Conservation (phyloP, 2,888 invertebrate genomes). For the Tethea ocularis region DNA sequence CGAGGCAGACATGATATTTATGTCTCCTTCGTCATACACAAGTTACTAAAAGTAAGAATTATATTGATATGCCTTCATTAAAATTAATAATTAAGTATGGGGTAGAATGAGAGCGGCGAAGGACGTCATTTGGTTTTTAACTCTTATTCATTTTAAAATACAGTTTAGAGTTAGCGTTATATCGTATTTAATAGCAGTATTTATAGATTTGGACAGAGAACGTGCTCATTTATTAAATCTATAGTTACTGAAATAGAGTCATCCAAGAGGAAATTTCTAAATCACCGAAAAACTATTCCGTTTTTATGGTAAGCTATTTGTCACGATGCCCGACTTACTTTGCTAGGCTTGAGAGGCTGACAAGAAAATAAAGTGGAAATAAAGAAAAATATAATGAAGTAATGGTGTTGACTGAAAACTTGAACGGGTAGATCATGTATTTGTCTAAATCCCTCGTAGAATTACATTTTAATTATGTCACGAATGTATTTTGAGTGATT, state of each 20-base stretch:
- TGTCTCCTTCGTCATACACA: slow-evolving; percentile 25
- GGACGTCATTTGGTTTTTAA: neutral
- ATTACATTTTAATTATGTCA: neutral
- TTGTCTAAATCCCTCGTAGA: neutral
- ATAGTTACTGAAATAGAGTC: slow-evolving; percentile 7
- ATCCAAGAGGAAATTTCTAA: neutral
- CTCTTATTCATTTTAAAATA: neutral
- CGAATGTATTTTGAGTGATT: neutral
- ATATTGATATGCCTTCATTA: slow-evolving; percentile 27
- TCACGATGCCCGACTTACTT: neutral
- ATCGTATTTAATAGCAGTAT: neutral
- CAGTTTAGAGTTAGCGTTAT: neutral
- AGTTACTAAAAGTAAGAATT: slow-evolving; percentile 26
- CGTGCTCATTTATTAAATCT: neutral
- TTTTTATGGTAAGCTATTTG: slow-evolving; percentile 4
- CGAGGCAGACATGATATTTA: slow-evolving; percentile 30
- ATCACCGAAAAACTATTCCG: slow-evolving; percentile 12
- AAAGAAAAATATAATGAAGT: neutral
- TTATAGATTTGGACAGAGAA: neutral
- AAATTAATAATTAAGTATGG: neutral
- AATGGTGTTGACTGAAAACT: neutral
- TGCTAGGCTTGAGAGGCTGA: neutral
- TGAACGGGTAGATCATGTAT: neutral
- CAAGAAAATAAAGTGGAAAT: neutral
- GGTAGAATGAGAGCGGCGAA: neutral